A percentile compares a stretch with the other conserved stretches of the same genome.
phyloP scores from a whole-genome alignment of 2,113 vertebrate species.

The Notechis scutatus region DNA sequence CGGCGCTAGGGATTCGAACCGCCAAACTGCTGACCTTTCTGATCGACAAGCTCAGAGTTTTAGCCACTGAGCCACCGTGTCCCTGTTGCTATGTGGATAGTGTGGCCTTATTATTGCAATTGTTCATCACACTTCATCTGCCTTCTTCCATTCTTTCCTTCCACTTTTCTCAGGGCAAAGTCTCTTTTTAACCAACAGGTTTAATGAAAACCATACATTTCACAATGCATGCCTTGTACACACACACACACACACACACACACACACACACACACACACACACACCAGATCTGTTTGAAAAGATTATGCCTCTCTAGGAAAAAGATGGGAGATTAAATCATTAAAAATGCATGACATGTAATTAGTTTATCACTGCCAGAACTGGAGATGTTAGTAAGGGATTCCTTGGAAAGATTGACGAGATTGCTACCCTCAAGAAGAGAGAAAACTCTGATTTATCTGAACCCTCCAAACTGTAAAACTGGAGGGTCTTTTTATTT shows the following conservation, averaged over 20 bases:
- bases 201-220: constrained; percentile 71
- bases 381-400: constrained; percentile 60
- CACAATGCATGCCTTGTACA: constrained; percentile 56
- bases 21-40: no score
- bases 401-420: constrained; percentile 63
- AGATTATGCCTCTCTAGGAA: constrained; percentile 63
- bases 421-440: not conserved
- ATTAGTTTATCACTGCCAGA: constrained; percentile 70
- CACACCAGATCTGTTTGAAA: constrained; percentile 68
- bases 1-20: no score
- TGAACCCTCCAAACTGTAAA: not conserved
- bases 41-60: no score
- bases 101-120: constrained; percentile 55
- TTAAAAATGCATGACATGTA: constrained; percentile 73
- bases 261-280: constrained; percentile 46
- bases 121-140: constrained; percentile 41
- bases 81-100: constrained; percentile 30
- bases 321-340: constrained; percentile 71
- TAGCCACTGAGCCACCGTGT: no score
- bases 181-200: constrained; percentile 58
- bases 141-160: constrained; percentile 43
- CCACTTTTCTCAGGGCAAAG: constrained; percentile 51
- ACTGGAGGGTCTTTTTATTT: not conserved
- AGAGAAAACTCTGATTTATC: not conserved
- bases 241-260: no score